Evolutionary conservation across 1,140 invertebrate species (phyloP), one percentile per base, ranked within the genome.

Genomic region (Musca vetustissima): DNA sequence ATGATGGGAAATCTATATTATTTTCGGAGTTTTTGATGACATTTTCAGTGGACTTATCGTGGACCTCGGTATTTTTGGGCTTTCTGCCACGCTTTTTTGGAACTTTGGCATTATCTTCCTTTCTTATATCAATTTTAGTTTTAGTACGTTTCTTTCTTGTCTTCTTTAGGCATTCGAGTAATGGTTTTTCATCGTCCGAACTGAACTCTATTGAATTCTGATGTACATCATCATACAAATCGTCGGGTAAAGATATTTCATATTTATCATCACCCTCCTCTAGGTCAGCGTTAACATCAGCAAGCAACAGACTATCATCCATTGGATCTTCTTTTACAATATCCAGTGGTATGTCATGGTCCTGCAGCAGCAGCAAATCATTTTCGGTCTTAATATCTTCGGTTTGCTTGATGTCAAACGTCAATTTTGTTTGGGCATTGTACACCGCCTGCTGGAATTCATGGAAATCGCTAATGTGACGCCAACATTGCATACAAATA

Each of bases 401-500:
- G 14, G n/a, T 59, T 11, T 61, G 28, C 17, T 61, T 21, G 14
- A 61, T 17, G 8, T 43, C 57, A 0, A 36, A 17, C 9, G 32
- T n/a, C 8, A 61, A 32, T 19, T 36, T 61, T 19, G 28, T 43
- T 36, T 43, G 57, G 21, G 57, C 28, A 19, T 61, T 61, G 25
- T 36, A 17, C 1, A 61, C 32, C 0, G n/a, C 11, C 57, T 61
- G 57, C 21, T 61, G 57, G 14, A 61, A 61, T 19, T 8, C 13
- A 13, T 61, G 57, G 36, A 61, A 61, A 21, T 61, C 57, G 13
- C 19, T 43, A 3, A 61, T 61, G 6, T 43, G 28, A 61, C 19
- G 7, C 57, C 57, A 61, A 32, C 57, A 61, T 61, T 61, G 17
- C 8, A 36, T 11, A 43, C 57, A 61, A 11, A 61, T 36, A 11